Evolutionary conservation across 1,140 invertebrate genomes (phyloP).

Genomic region (Ephestia elutella): DNA sequence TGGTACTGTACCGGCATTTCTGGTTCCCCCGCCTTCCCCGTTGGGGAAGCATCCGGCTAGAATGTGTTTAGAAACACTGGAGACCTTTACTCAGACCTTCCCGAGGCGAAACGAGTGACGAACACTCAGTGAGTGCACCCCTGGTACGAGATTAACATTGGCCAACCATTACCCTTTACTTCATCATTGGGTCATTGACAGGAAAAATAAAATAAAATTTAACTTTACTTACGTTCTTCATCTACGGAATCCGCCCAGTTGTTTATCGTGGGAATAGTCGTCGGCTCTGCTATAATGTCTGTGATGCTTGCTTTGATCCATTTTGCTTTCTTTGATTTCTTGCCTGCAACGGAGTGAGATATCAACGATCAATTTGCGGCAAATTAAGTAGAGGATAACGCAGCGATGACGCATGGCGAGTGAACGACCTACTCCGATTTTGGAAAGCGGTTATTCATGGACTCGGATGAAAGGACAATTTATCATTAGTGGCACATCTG

Average conservation of each 20-base stretch:
- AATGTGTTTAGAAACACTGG: constrained; percentile 53
- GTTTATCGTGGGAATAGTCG: constrained; percentile 59
- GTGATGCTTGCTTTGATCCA: constrained; percentile 68
- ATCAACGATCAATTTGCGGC: constrained; percentile 1
- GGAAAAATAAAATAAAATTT: background rate
- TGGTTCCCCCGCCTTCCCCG: constrained; percentile 69
- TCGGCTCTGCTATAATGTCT: constrained; percentile 68
- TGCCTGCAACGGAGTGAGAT: constrained; percentile 49
- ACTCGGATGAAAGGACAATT: constrained; percentile 33
- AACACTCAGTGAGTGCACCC: constrained; percentile 62
- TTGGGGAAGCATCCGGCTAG: constrained; percentile 69
- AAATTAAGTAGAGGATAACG: constrained; percentile 14
- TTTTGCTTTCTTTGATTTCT: constrained; percentile 74
- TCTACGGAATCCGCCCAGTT: constrained; percentile 69
- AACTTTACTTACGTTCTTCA: constrained; percentile 64
- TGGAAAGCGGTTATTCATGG: constrained; percentile 62
- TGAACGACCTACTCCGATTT: constrained; percentile 66
- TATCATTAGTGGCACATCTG: constrained; percentile 20
- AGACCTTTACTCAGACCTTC: constrained; percentile 74
- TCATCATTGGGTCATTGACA: constrained; percentile 66
- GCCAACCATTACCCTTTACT: constrained; percentile 56
- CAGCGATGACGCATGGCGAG: constrained; percentile 60
- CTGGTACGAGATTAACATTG: constrained; percentile 75
- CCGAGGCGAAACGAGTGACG: constrained; percentile 63
- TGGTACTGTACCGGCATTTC: constrained; percentile 48